Evolutionary conservation across 1,140 invertebrate genomes (phyloP), one percentile per base, ranked within the genome.

Genomic region (Ceratosolen fusciceps): DNA sequence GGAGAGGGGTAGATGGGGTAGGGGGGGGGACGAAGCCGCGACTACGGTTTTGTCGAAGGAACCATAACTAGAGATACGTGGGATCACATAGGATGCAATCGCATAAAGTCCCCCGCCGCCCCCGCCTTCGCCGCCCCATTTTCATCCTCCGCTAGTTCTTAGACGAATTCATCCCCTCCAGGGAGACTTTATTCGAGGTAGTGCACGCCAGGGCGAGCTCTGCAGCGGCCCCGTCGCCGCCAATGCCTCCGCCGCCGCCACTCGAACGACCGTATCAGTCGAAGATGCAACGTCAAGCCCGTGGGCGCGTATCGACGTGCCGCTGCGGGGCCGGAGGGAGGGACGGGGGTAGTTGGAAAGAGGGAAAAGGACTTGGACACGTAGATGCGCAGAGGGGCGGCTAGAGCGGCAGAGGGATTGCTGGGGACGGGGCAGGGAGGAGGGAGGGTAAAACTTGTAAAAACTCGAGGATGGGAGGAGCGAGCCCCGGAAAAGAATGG

Each of bases 1-100:
- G 72, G 52, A 5, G 71, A 54, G 78, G 82, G 83, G 9, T 26
- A 21, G 54, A 60, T 10, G 49, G 5, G 49, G 49, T 2, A 39
- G 60, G 79, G 82, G 82, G 12, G 47, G 37, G 76, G 81, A 82
- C 81, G 84, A 68, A 34, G 49, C 70, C 54, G 54, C 76, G 76
- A 39, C 52, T 49, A 77, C 37, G 67, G 85, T 87, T 87, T 88
- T 83, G 88, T 87, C 86, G 85, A 85, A 82, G 83, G 83, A 82
- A 85, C 83, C 84, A 88, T 89, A 89, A 89, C 87, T 81, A 82
- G 81, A 86, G 84, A 90, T 88, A 90, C 85, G 88, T 85, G 84
- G 87, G 73, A 80, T 60, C 73, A 80, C 88, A 89, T 88, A 88
- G 87, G 86, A 89, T 89, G 87, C 87, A 90, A 89, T 89, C 87